These are phyloP conservation scores for Acinonyx jubatus DNA, from an alignment of 2,113 vertebrate species.

Conservation along the genomic window DNA sequence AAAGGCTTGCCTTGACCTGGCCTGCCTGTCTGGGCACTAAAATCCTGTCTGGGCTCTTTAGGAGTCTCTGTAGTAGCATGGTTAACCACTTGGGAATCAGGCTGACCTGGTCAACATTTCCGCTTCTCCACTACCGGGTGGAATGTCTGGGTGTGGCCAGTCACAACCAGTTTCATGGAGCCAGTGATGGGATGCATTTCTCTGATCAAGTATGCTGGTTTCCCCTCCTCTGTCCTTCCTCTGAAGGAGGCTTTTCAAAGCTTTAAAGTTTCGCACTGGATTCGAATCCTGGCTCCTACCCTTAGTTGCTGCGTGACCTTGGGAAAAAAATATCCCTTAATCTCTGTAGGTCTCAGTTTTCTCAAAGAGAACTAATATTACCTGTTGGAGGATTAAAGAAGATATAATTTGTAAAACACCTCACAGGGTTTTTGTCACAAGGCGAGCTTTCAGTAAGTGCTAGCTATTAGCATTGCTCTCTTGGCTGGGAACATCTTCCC, in stretches of 20 bases:
- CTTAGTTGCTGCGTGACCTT: not conserved
- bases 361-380: slow-evolving; percentile 30
- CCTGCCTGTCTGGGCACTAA: not conserved
- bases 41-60: not conserved
- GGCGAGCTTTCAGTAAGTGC: not conserved
- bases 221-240: not conserved
- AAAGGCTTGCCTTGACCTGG: not conserved
- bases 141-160: not conserved
- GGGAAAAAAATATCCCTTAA: not conserved
- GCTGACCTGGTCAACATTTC: not conserved
- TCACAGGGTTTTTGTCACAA: not conserved
- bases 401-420: not conserved
- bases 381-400: slow-evolving; percentile 30
- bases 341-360: slow-evolving; percentile 13
- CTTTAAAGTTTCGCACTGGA: not conserved
- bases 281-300: not conserved
- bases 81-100: not conserved
- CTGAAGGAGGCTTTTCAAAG: not conserved
- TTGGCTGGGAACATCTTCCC: not conserved
- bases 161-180: not conserved
- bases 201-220: not conserved
- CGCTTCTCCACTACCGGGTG: not conserved
- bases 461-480: not conserved
- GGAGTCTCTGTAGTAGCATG: not conserved
- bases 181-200: not conserved